Percentiles rank a stretch among this genome's conserved stretches.
These are phyloP conservation scores for Epizoanthus ramosus DNA, from an alignment of 92 coral and sea anemone genomes.

Conservation along the genomic window DNA sequence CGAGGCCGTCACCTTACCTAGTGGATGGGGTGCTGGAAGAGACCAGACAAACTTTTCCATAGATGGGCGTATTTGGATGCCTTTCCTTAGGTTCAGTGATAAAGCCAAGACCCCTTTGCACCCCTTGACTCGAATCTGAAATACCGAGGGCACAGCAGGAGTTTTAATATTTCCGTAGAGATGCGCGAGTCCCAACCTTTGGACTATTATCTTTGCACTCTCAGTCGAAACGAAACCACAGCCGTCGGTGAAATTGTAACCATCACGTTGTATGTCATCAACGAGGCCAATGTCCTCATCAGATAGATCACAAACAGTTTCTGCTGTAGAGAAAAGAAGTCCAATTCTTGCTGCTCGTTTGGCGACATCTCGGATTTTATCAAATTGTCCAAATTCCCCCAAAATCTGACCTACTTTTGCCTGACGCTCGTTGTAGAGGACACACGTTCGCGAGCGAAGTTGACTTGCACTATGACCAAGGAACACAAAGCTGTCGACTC, in stretches of 20 bases:
- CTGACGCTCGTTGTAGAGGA: conserved; percentile 68
- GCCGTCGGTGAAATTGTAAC: conserved; percentile 86
- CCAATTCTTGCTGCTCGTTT: conserved; percentile 91
- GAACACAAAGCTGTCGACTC: conserved; percentile 53
- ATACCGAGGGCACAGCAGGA: conserved; percentile 76
- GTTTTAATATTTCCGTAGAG: conserved; percentile 57
- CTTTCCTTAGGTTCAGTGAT: conserved; percentile 57
- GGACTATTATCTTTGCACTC: conserved; percentile 53
- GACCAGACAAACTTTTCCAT: conserved; percentile 89
- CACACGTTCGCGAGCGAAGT: conserved; percentile 73
- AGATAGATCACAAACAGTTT: conserved; percentile 43
- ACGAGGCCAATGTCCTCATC: conserved; percentile 61
- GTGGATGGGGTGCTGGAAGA: conserved; percentile 52
- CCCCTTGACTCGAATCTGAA: conserved; percentile 85
- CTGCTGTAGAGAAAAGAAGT: conserved; percentile 83
- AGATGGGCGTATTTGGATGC: conserved; percentile 83
- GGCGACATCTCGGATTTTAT: conserved; percentile 66
- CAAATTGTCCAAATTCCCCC: conserved; percentile 70
- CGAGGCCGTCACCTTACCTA: conserved; percentile 28
- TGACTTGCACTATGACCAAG: conserved; percentile 89
- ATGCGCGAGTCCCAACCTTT: conserved; percentile 43
- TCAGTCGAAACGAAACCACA: conserved; percentile 80
- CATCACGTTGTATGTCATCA: conserved; percentile 65
- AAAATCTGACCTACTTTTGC: conserved; percentile 64
- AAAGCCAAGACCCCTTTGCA: conserved; percentile 85